Evolutionary conservation across 1,140 invertebrate species (phyloP), one percentile per base, ranked within the genome.

Genomic region (Telenomus remus): DNA sequence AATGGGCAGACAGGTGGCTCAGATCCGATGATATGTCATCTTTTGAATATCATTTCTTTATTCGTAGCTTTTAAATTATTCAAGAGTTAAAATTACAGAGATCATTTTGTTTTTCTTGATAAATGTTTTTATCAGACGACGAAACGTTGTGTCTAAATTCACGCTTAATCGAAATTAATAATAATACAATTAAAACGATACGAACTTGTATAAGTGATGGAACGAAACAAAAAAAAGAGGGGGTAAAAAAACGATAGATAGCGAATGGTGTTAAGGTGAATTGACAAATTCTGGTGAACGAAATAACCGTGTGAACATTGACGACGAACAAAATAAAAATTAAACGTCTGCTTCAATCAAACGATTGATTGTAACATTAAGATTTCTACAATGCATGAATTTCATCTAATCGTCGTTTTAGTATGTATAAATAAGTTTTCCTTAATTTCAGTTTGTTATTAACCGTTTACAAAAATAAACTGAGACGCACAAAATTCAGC

Each of bases 31-130:
- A 84, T 84, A 84, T 85, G 80, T 86, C 71, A 80, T 79, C 82
- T 82, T 80, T 83, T 82, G 81, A 80, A 80, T 83, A 80, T 84
- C 65, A 76, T 77, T 84, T 80, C 71, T 84, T 87, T 85, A 86
- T 87, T 85, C 78, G 80, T 84, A 81, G 74, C 77, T 60, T 81
- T 86, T 81, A 84, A 87, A 86, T 84, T 82, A 86, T 78, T 83
- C 84, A 82, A 83, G 82, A 84, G 82, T 81, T 85, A 87, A 86
- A 84, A 87, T 86, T 88, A 88, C 85, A 87, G 86, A 88, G 87
- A 88, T 88, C 87, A 88, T 84, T 85, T 85, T n/a, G n/a, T n/a
- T 84, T 86, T 86, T 59, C 69, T 84, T 81, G 75, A 83, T 81
- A 78, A 70, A 59, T 11, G 39, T 82, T 85, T n/a, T n/a, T 84